phyloP scores from a whole-genome alignment of 2,113 vertebrate genomes.

The Alosa alosa region DNA sequence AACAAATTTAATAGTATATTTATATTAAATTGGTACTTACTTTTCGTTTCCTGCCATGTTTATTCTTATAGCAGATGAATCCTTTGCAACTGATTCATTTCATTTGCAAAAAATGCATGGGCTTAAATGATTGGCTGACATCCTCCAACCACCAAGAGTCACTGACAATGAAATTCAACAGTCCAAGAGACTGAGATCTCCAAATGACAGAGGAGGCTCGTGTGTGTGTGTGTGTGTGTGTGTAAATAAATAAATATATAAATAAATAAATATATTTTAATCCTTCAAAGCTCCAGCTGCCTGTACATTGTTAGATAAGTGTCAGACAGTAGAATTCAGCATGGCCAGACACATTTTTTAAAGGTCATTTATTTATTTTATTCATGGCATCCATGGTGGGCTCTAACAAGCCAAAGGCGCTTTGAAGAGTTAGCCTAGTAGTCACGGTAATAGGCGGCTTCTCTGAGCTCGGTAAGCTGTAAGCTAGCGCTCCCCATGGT shows the following conservation, averaged over 20 bases:
- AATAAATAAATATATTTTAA: constrained; percentile 60
- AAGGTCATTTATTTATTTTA: constrained; percentile 63
- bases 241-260: constrained; percentile 28
- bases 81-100: too few species aligned
- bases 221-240: too few species aligned
- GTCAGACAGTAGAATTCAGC: constrained; percentile 61
- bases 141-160: constrained; percentile 29
- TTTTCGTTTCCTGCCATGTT: neutral
- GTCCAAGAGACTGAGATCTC: constrained; percentile 61
- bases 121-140: neutral
- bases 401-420: constrained; percentile 63
- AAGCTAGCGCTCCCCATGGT: constrained; percentile 39
- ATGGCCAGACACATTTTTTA: constrained; percentile 20
- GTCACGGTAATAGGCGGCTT: constrained; percentile 57
- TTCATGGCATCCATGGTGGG: constrained; percentile 46
- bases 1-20: neutral
- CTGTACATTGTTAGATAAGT: constrained; percentile 68
- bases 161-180: constrained; percentile 63
- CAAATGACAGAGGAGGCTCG: constrained; percentile 63
- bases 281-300: constrained; percentile 68
- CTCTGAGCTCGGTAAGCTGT: constrained; percentile 49
- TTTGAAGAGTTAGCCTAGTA: constrained; percentile 61
- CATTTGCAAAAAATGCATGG: too few species aligned
- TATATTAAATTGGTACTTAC: too few species aligned
- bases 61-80: neutral